A percentile compares a stretch with the other conserved stretches of the same genome.
phyloP scores from a whole-genome alignment of 2,888 invertebrate genomes.

The Eupeodes luniger region DNA sequence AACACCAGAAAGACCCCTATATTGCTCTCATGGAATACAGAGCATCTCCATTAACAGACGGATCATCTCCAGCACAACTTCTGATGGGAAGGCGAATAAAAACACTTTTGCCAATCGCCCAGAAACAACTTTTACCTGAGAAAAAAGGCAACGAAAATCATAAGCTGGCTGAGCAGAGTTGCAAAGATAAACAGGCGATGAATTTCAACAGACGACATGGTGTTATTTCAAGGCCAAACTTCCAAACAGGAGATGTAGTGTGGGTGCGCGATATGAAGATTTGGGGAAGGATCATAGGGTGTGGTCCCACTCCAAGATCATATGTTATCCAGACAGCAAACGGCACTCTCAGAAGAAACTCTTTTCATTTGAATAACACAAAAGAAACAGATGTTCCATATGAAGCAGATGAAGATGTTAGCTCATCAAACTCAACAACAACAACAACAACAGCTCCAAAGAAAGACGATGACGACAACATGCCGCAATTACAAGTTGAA shows the following conservation, averaged over 20 bases:
- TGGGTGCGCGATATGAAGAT: slow-evolving; percentile 12
- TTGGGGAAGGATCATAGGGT: slow-evolving; percentile 17
- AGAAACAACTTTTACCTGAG: not conserved
- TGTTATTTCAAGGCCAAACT: slow-evolving; percentile 7
- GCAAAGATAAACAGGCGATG: slow-evolving; percentile 9
- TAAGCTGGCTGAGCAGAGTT: not conserved
- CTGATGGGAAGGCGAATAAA: not conserved
- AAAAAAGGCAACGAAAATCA: slow-evolving; percentile 2
- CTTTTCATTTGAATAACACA: slow-evolving; percentile 17
- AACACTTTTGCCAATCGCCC: not conserved
- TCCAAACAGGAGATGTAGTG: slow-evolving; percentile 18
- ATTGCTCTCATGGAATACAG: slow-evolving; percentile 24
- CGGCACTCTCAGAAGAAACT: slow-evolving; percentile 6
- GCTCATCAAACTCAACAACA: slow-evolving; percentile 10
- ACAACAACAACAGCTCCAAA: slow-evolving; percentile 9
- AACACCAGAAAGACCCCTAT: slow-evolving; percentile 1
- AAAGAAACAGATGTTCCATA: slow-evolving; percentile 5
- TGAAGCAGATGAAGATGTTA: not conserved
- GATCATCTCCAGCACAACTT: not conserved
- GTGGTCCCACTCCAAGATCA: slow-evolving; percentile 17
- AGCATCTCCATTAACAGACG: slow-evolving; percentile 28
- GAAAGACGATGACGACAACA: slow-evolving; percentile 16
- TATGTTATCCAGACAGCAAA: slow-evolving; percentile 24
- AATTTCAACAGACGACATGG: slow-evolving; percentile 7
- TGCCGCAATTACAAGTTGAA: slow-evolving; percentile 11